phyloP scores from a whole-genome alignment of 2,888 invertebrate species.

The Nesidiocoris tenuis region DNA sequence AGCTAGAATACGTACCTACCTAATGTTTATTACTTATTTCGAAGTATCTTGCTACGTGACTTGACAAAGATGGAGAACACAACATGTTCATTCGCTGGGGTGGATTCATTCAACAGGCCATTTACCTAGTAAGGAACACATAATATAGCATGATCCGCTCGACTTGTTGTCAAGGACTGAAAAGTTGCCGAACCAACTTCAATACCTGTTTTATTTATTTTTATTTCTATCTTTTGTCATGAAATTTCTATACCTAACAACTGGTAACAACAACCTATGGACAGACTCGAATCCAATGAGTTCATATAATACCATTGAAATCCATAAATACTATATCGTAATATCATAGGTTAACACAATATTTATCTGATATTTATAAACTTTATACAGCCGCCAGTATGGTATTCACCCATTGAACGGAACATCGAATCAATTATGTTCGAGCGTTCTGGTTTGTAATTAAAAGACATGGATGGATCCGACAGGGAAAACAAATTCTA shows the following conservation, averaged over 20 bases:
- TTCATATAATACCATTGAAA: not conserved
- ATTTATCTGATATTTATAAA: conserved; percentile 16
- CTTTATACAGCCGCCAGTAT: conserved; percentile 25
- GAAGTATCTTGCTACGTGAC: no score
- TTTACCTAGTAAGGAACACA: conserved; percentile 16
- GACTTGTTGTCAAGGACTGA: not conserved
- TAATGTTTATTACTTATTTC: no score
- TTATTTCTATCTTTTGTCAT: not conserved
- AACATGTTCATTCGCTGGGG: no score
- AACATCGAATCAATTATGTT: conserved; percentile 8
- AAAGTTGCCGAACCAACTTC: not conserved
- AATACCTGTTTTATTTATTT: not conserved
- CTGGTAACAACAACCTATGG: conserved; percentile 6
- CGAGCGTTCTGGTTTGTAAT: not conserved
- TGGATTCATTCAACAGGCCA: not conserved
- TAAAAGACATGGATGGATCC: conserved; percentile 35
- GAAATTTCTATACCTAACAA: not conserved
- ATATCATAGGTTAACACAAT: not conserved
- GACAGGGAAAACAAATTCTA: not conserved
- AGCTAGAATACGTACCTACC: no score
- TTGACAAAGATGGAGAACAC: no score
- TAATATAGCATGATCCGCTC: not conserved
- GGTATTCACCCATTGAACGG: conserved; percentile 1
- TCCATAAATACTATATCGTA: not conserved
- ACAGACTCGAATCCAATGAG: conserved; percentile 19